phyloP scores from a whole-genome alignment of 2,797 vertebrate species.

The Melanotaenia pygmaea region DNA sequence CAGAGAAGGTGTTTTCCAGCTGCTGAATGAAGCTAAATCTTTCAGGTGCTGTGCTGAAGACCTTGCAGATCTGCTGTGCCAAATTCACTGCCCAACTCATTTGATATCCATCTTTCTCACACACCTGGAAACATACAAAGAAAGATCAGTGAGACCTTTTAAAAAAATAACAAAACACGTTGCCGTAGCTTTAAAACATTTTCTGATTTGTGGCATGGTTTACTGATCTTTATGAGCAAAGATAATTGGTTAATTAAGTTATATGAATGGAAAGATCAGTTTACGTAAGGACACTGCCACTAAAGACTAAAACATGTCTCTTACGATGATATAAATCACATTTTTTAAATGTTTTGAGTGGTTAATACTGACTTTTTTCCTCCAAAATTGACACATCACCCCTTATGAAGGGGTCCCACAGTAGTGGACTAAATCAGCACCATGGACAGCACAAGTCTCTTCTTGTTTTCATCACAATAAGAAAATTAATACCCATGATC shows the following conservation, averaged over 20 bases:
- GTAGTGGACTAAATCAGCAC: not conserved
- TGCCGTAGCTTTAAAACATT: not conserved
- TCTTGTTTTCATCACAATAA: not conserved
- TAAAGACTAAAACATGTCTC: not conserved
- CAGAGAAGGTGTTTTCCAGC: conserved; percentile 86
- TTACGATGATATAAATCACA: not conserved
- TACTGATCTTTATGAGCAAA: not conserved
- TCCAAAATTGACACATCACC: not conserved
- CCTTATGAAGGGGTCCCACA: not conserved
- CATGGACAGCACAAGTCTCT: conserved; percentile 2
- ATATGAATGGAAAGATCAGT: not conserved
- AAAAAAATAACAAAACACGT: not conserved
- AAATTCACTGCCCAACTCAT: conserved; percentile 91
- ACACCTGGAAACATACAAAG: conserved; percentile 81
- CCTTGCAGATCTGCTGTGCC: conserved; percentile 86
- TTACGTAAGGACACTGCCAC: not conserved
- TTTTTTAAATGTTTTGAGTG: not conserved
- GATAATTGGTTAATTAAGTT: not conserved
- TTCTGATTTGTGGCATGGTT: not conserved
- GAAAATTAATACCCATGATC: not conserved
- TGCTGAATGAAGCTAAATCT: conserved; percentile 86
- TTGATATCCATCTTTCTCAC: conserved; percentile 90
- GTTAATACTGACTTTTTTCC: not conserved
- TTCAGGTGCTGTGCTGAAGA: conserved; percentile 79
- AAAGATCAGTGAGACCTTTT: not conserved